phyloP scores from a whole-genome alignment of 2,888 invertebrate species.

The Metopia argyrocephala region DNA sequence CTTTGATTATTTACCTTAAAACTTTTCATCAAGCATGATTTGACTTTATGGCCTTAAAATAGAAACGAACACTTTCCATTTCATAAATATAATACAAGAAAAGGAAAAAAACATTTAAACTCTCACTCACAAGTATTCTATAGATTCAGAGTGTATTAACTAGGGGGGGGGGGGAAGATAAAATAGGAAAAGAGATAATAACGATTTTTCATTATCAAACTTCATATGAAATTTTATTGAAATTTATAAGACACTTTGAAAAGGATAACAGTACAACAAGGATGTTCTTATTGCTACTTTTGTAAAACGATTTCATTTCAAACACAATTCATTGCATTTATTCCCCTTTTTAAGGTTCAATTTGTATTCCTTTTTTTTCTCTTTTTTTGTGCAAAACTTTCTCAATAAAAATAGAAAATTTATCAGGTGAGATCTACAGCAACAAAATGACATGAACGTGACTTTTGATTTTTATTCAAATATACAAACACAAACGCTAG shows the following conservation, averaged over 20 bases:
- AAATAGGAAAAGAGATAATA: neutral
- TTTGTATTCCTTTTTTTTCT: neutral
- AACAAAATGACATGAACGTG: conserved; percentile 74
- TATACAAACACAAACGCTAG: neutral
- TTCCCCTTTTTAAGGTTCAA: neutral
- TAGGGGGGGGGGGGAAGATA: neutral
- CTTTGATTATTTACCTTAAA: conserved; percentile 20
- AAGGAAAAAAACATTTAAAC: neutral
- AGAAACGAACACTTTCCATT: neutral
- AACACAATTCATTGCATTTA: neutral
- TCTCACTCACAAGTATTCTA: neutral
- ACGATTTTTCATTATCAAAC: conserved; percentile 13
- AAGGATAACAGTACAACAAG: neutral
- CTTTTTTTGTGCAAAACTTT: conserved; percentile 16
- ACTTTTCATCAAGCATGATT: neutral
- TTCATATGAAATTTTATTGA: neutral
- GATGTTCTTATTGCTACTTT: neutral
- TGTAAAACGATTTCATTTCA: conserved; percentile 12
- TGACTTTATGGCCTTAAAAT: neutral
- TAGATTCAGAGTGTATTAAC: no score
- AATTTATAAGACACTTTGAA: neutral
- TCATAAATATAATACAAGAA: neutral
- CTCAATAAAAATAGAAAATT: conserved; percentile 56
- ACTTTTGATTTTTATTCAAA: conserved; percentile 67
- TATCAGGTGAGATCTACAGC: conserved; percentile 67